Evolutionary conservation across 1,140 invertebrate genomes (phyloP).

Genomic region (Aleiodes sp.): DNA sequence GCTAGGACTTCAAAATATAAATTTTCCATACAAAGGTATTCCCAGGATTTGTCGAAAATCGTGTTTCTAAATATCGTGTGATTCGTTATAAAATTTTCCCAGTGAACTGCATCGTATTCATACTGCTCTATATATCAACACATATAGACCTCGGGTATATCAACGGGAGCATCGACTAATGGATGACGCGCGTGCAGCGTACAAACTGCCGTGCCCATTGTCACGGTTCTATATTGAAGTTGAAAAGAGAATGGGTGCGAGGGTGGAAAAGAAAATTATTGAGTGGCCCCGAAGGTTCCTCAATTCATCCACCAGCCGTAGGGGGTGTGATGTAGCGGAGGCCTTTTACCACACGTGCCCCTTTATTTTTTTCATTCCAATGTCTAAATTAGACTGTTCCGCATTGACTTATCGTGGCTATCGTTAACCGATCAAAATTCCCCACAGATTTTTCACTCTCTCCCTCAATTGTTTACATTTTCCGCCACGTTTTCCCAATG

Average conservation of each 20-base stretch:
- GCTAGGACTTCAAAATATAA: too few relatives aligned
- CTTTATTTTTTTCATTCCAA: not conserved
- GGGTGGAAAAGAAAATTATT: slow-evolving; percentile 32
- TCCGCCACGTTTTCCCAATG: not conserved
- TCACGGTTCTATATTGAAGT: slow-evolving; percentile 10
- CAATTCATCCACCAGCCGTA: not conserved
- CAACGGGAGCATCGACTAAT: slow-evolving; percentile 29
- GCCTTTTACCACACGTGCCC: not conserved
- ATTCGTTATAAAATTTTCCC: not conserved
- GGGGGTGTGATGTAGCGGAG: not conserved
- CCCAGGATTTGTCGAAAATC: too few relatives aligned
- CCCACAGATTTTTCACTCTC: slow-evolving; percentile 1
- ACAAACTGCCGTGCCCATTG: slow-evolving; percentile 20
- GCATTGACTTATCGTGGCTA: slow-evolving; percentile 18
- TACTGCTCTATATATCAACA: not conserved
- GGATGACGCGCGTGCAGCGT: slow-evolving; percentile 24
- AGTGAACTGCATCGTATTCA: not conserved
- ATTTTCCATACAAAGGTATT: too few relatives aligned
- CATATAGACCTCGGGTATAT: not conserved
- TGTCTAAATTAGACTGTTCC: slow-evolving; percentile 9
- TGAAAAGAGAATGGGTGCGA: not conserved
- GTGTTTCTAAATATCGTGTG: too few relatives aligned
- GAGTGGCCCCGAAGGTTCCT: slow-evolving; percentile 8
- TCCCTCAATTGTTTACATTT: too few relatives aligned
- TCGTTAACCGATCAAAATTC: slow-evolving; percentile 17